Conservation (phyloP, 2,113 vertebrate genomes). For the Dipodomys ordii region DNA sequence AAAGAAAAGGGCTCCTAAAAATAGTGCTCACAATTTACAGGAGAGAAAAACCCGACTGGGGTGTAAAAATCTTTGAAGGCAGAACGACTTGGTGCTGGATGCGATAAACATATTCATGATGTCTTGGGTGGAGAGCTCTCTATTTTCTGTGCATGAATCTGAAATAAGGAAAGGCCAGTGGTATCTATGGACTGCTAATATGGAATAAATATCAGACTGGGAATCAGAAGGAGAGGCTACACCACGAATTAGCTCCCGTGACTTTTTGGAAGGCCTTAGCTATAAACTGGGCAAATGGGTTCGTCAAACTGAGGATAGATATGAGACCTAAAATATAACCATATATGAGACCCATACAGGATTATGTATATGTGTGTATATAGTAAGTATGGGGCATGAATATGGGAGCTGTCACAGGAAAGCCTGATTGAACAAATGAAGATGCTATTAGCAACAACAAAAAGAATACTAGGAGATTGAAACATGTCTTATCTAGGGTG, state of each 20-base stretch:
- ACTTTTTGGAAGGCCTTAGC: not conserved
- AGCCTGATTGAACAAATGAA: too few species aligned
- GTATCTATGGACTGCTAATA: not conserved
- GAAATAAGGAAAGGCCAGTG: slow-evolving; percentile 28
- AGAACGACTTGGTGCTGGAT: slow-evolving; percentile 52
- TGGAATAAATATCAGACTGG: not conserved
- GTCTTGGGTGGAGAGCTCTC: slow-evolving; percentile 24
- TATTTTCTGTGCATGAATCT: slow-evolving; percentile 48
- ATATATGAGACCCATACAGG: too few species aligned
- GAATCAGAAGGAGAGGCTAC: not conserved
- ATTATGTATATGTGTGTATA: too few species aligned
- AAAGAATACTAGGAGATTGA: too few species aligned
- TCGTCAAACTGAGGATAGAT: not conserved
- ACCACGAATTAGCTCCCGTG: not conserved
- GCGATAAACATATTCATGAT: slow-evolving; percentile 63
- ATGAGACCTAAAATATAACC: too few species aligned
- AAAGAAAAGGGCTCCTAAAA: slow-evolving; percentile 67
- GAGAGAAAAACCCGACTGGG: slow-evolving; percentile 60
- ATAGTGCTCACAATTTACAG: slow-evolving; percentile 72
- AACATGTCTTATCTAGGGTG: too few species aligned
- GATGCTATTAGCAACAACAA: too few species aligned
- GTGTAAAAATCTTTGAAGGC: slow-evolving; percentile 72
- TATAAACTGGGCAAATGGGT: not conserved
- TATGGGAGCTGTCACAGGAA: too few species aligned
- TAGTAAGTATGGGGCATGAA: too few species aligned